Evolutionary conservation across 2,888 invertebrate species (phyloP), one percentile per base, ranked within the genome.

Genomic region (Anaspis maculata): DNA sequence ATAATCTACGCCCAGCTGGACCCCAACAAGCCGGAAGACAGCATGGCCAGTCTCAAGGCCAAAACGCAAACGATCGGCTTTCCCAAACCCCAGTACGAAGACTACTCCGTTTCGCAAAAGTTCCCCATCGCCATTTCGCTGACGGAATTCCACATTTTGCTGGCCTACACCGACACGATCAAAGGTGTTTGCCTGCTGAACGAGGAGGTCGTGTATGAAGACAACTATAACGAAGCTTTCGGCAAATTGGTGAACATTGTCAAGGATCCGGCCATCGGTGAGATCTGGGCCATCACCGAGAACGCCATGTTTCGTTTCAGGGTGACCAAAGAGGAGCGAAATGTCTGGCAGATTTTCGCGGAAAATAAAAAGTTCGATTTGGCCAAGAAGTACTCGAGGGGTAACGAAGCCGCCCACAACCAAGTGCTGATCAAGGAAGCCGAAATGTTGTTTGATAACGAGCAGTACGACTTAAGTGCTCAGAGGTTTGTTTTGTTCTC

Each of bases 341-440:
- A 90, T 56, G 80, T 89, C 0, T 91, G 90, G 91, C 77, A 79
- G 57, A 83, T 94, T 45, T 94, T 91, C 61, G 75, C 90, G 25
- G 83, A 87, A 32, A 83, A 83, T 53, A 79, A 81, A 30, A 79
- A 89, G 52, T 95, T 89, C 58, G 87, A 88, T 41, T 63, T 85
- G 35, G 95, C 96, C 0, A 89, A 86, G 58, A 76, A 82, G 41
- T 87, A 86, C 62, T 87, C 89, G 27, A 73, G 77, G 39, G 79
- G 82, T 44, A 89, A 91, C 62, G 83, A 83, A 0, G 81, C 80
- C 0, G 79, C 82, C 50, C 71, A 87, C 44, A 88, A 94, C 58
- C 78, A 82, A 45, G 88, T 95, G 0, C 72, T 90, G 14, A 80
- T 85, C 0, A 84, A 84, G 59, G 89, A 95, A 64, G 95, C 95